Base-by-base conservation (phyloP, 2,797 vertebrate genomes). In the Sciaenops ocellatus region DNA sequence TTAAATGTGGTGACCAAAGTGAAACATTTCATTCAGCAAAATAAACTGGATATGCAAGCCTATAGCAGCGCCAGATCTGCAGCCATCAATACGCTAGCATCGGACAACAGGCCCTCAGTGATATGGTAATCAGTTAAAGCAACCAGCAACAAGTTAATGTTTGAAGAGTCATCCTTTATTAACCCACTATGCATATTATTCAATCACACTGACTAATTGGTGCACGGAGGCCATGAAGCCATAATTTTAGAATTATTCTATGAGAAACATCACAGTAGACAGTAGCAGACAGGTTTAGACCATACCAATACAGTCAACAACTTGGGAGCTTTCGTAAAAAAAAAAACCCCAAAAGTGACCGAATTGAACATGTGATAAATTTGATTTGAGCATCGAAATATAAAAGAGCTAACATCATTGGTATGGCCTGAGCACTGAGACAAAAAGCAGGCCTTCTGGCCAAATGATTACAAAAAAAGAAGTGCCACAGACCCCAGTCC, bases 401-500 rank as follows among this genome's bases (percentile, higher is more conserved):
- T 51, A 24, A 79, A 60, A 74, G 51, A 62, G 55, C 85, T 79
- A 80, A 51, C 82, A 61, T 95, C 90, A 96, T 97, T 97, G 96
- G 96, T 97, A 97, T 97, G 96, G 96, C 95, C 96, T 96, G 95
- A 96, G 95, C 92, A 93, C 90, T 93, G 93, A 90, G 76, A 85
- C 79, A 81, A 67, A 65, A 90, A 90, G 93, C 86, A 90, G 78
- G 64, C 78, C 82, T 30, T 95, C 67, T 65, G 69, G 92, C 95
- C 94, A 95, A 95, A 94, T 94, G 69, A 95, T 95, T 94, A 95
- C 83, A 96, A 94, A 9, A 83, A 76, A 80, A 86, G 94, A 97
- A 97, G 85, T 95, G 96, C 96, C 96, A 99, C 98, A 96, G 96
- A 99, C 98, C 98, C 98, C 98, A 93, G 97, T 99, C 98, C 98